Base-by-base conservation (phyloP, 2,797 vertebrate genomes). In the Schizopygopsis malacanthus region DNA sequence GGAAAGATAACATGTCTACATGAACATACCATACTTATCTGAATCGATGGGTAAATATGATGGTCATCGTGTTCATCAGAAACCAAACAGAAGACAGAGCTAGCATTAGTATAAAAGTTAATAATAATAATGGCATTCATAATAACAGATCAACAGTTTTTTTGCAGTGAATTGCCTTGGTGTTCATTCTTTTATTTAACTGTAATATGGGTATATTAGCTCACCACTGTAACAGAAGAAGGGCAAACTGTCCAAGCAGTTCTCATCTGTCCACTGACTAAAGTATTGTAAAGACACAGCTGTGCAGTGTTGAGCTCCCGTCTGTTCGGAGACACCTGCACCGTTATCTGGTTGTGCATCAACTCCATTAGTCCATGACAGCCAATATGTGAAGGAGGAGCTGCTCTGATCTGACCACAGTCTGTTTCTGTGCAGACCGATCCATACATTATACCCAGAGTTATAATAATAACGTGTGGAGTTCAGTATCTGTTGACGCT, bases 351-450 rank as follows among this genome's bases (percentile, higher is more conserved):
- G 83, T 83, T 89, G 69, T 45, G 50, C 4, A 45, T 0, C 0
- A 13, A 1, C 22, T 8, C 0, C 4, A 28, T 2, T 1, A 28
- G 25, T 84, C 0, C 0, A 16, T 37, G 59, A 13, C 37, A 33
- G n/a, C 93, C 93, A 94, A 75, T 90, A 87, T 18, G 6, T 77
- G 79, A 90, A 92, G 16, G 16, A 82, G 0, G 43, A 39, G 4
- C 1, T 65, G 4, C 8, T 89, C 11, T 59, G 37, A 82, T 92
- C 90, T 15, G 92, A 93, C 93, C 93, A 93, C 6, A 69, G 1
- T 88, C 91, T 92, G 1, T 45, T 15, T 82, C 88, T 89, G 77
- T 84, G 8, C n/a, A 94, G 92, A 33, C 92, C 92, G 0, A 93
- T 92, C 93, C 93, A 93, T 15, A 54, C 0, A 2, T 0, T 3